These are phyloP conservation scores for Elegia similella DNA, from an alignment of 2,888 invertebrate genomes.

Conservation along the genomic window DNA sequence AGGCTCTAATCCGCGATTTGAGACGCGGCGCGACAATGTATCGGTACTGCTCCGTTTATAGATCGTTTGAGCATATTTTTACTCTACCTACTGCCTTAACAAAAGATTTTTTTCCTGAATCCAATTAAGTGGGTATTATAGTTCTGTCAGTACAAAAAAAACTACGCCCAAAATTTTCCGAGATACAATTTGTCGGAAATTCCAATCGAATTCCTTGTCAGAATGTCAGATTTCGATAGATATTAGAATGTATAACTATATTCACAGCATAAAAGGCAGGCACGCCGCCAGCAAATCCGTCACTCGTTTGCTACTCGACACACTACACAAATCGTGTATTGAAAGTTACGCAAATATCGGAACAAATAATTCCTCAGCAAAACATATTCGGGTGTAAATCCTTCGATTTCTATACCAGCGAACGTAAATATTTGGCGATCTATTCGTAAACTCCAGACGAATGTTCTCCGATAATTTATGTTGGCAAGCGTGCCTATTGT, in stretches of 20 bases:
- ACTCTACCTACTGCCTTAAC: too few relatives aligned
- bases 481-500: constrained; percentile 62
- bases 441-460: constrained; percentile 56
- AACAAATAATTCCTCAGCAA: constrained; percentile 28
- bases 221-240: background rate
- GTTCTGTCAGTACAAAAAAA: background rate
- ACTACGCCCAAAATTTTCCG: background rate
- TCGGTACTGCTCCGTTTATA: constrained; percentile 23
- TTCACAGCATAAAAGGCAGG: constrained; percentile 3
- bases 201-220: background rate
- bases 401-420: constrained; percentile 25
- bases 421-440: constrained; percentile 62
- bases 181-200: background rate
- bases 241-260: background rate
- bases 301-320: background rate
- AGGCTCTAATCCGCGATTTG: constrained; percentile 51
- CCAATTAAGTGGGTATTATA: too few relatives aligned
- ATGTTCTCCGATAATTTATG: constrained; percentile 68
- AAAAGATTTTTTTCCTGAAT: too few relatives aligned
- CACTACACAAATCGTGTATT: constrained; percentile 17
- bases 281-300: constrained; percentile 4
- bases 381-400: constrained; percentile 33
- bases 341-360: constrained; percentile 22
- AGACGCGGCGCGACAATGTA: constrained; percentile 46
- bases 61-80: constrained; percentile 3